Conservation (phyloP, 2,113 vertebrate species). For the Panthera leo region DNA sequence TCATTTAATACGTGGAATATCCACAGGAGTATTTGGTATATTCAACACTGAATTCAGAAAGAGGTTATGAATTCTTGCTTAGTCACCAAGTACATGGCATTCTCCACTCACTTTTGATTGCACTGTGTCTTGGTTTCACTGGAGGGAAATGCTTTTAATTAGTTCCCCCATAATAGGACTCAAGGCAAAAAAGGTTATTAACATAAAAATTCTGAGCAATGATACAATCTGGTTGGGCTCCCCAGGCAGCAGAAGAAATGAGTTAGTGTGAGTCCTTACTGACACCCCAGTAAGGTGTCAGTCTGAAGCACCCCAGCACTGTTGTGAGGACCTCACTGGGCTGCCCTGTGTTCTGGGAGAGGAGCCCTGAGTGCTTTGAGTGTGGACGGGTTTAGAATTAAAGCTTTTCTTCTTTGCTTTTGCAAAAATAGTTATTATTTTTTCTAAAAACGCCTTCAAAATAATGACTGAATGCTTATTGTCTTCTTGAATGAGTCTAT, state of each 20-base stretch:
- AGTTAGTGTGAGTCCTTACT: background rate
- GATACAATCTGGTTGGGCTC: background rate
- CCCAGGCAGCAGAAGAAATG: background rate
- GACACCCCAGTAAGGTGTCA: no score
- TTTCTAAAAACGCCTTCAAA: background rate
- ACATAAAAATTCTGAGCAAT: background rate
- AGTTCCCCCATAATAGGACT: background rate
- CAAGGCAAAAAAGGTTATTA: background rate
- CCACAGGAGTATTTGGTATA: background rate
- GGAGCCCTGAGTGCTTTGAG: background rate
- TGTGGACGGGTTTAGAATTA: constrained; percentile 7
- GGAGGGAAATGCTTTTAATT: constrained; percentile 33
- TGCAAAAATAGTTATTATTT: background rate
- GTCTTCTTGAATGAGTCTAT: background rate
- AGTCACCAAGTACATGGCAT: background rate
- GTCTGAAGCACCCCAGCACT: background rate
- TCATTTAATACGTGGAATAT: background rate
- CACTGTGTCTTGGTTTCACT: constrained; percentile 16
- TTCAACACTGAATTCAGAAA: constrained; percentile 19
- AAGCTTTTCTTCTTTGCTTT: background rate
- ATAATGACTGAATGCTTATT: constrained; percentile 3
- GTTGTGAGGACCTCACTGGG: background rate
- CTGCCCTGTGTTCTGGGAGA: background rate
- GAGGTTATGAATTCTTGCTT: constrained; percentile 39
- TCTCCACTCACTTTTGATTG: constrained; percentile 30